These are phyloP conservation scores for Zaprionus kolodkinae DNA, from an alignment of 1,140 invertebrate genomes.

Conservation along the genomic window DNA sequence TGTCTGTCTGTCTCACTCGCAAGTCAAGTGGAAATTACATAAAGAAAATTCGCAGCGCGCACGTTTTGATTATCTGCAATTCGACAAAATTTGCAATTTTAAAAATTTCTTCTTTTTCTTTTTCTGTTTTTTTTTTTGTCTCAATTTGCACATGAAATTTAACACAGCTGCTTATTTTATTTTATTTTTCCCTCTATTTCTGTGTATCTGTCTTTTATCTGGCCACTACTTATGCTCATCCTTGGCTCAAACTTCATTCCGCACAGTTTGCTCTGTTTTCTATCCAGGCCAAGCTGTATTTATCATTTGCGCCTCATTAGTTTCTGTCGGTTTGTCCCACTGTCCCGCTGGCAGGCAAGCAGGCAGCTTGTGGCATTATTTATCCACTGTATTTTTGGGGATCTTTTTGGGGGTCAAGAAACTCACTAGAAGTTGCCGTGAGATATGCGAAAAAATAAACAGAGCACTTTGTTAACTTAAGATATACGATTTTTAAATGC, in stretches of 20 bases:
- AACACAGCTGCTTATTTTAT: background rate
- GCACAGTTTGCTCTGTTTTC: conserved; percentile 11
- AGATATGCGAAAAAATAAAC: background rate
- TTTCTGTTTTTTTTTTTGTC: background rate
- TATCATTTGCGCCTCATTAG: conserved; percentile 80
- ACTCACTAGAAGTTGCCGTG: conserved; percentile 9
- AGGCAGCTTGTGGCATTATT: conserved; percentile 49
- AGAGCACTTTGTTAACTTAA: too few species aligned
- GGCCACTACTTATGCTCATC: background rate
- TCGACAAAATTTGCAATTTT: conserved; percentile 59
- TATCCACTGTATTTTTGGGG: conserved; percentile 45
- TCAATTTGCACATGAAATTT: background rate
- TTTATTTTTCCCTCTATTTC: background rate
- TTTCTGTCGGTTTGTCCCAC: conserved; percentile 23
- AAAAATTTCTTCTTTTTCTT: background rate
- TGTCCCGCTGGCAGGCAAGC: background rate
- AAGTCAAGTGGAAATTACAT: conserved; percentile 67
- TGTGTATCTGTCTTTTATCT: background rate
- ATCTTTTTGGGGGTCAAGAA: background rate
- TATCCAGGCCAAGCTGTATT: conserved; percentile 69
- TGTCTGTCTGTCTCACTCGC: conserved; percentile 1
- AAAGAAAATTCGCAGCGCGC: conserved; percentile 59
- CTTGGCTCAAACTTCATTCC: background rate
- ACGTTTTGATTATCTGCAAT: conserved; percentile 78
- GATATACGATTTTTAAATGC: too few species aligned